Conservation (phyloP, 2,113 vertebrate genomes). For the Cebus imitator region DNA sequence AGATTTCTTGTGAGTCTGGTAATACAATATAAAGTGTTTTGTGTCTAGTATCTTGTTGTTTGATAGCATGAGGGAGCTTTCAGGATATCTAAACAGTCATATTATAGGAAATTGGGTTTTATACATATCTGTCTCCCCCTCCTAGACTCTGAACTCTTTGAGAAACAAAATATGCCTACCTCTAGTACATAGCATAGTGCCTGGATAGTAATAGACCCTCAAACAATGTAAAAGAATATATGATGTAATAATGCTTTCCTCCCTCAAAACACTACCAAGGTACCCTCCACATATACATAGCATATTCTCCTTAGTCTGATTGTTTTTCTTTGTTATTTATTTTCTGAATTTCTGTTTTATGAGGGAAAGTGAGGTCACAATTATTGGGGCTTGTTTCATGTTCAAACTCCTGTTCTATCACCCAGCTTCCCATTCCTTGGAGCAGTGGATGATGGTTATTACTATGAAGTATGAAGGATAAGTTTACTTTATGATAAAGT, state of each 20-base stretch:
- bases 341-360: slow-evolving; percentile 36
- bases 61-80: not conserved
- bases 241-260: not conserved
- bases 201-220: not conserved
- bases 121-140: not conserved
- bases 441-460: not conserved
- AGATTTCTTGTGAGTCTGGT: not conserved
- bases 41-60: not conserved
- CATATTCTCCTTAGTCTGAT: not conserved
- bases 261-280: not conserved
- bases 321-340: not conserved
- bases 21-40: not conserved
- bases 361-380: not conserved
- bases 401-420: not conserved
- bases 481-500: not conserved
- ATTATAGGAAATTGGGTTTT: not conserved
- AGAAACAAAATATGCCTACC: not conserved
- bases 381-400: not conserved
- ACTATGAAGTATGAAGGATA: not conserved
- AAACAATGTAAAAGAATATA: not conserved
- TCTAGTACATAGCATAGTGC: not conserved
- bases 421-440: not conserved
- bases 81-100: not conserved
- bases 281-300: too few species aligned
- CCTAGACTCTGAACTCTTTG: not conserved